Evolutionary conservation across 1,140 invertebrate genomes (phyloP).

Genomic region (Penaeus indicus): DNA sequence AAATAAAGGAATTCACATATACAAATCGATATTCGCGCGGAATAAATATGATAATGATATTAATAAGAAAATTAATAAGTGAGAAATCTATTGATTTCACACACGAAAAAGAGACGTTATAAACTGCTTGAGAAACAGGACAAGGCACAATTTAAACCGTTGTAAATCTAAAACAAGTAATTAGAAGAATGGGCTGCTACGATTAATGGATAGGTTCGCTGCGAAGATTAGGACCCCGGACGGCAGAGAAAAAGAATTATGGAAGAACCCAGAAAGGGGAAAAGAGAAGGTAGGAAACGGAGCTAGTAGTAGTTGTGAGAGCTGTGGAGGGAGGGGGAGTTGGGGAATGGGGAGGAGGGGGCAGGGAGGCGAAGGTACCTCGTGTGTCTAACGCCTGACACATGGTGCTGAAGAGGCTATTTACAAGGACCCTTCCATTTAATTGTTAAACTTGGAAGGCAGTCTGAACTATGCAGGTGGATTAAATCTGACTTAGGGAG

Average conservation of each 20-base stretch:
- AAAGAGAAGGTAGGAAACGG: neutral
- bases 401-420: conserved; percentile 35
- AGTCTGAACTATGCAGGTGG: conserved; percentile 20
- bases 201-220: too few species aligned
- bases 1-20: too few species aligned
- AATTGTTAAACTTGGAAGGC: conserved; percentile 56
- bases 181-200: too few species aligned
- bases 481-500: conserved; percentile 25
- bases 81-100: too few species aligned
- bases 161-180: too few species aligned
- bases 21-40: too few species aligned
- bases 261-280: neutral
- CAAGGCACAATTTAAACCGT: too few species aligned
- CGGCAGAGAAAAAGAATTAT: neutral
- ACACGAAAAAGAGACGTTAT: too few species aligned
- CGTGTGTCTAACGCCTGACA: conserved; percentile 42
- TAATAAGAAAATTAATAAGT: too few species aligned
- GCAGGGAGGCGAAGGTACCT: neutral
- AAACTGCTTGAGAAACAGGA: too few species aligned
- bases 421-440: conserved; percentile 39
- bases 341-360: neutral
- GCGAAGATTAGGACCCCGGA: neutral
- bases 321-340: neutral
- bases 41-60: too few species aligned
- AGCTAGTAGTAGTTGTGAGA: neutral